A percentile compares a stretch with the other conserved stretches of the same genome.
phyloP scores from a whole-genome alignment of 2,113 vertebrate species.

The Butastur rufipennis region DNA sequence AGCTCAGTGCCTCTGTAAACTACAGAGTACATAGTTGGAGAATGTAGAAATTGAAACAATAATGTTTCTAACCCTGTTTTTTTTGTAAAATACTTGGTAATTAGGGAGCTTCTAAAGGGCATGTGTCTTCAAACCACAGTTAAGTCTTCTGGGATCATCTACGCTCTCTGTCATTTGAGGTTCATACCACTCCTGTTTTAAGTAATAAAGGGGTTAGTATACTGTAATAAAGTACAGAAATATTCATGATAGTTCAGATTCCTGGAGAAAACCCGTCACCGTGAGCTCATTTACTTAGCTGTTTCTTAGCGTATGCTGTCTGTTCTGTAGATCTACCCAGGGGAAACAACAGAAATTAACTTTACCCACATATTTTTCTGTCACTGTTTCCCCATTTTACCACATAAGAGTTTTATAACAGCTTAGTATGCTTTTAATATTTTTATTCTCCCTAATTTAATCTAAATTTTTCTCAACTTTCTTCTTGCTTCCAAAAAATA shows the following conservation, averaged over 20 bases:
- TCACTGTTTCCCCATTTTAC: not conserved
- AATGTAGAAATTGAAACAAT: not conserved
- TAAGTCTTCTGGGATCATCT: not conserved
- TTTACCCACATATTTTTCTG: not conserved
- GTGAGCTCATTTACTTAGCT: not conserved
- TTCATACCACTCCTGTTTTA: not conserved
- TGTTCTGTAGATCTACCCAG: not conserved
- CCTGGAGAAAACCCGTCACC: not conserved
- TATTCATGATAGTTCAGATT: not conserved
- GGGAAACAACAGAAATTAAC: not conserved
- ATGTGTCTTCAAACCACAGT: not conserved
- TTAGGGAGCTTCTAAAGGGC: not conserved
- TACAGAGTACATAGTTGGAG: fast-evolving
- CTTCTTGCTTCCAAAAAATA: not conserved
- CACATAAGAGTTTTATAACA: not conserved
- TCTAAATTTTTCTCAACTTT: not conserved
- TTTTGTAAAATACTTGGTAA: not conserved
- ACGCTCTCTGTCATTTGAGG: not conserved
- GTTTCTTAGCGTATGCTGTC: not conserved
- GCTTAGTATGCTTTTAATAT: not conserved
- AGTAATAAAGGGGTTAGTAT: not conserved
- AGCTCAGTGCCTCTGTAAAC: not conserved
- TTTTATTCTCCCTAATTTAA: not conserved
- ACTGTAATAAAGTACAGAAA: not conserved
- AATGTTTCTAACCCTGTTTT: not conserved